Evolutionary conservation across 2,888 invertebrate species (phyloP), one percentile per base, ranked within the genome.

Genomic region (Drosophila eohydei): DNA sequence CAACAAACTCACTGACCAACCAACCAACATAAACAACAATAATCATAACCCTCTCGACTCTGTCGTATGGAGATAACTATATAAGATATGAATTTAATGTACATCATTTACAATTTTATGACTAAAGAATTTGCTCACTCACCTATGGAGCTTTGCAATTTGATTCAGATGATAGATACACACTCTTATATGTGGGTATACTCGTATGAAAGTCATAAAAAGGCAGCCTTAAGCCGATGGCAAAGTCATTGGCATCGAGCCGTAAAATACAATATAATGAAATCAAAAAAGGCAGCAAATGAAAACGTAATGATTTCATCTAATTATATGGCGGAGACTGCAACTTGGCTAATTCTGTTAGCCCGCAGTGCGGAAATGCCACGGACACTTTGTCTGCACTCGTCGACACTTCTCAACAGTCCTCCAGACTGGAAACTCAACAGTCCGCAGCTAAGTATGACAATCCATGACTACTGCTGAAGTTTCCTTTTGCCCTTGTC

Each of bases 231-330:
- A 67, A 71, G 73, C 48, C 55, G 16, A 40, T 36, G 54, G 40
- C 38, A 28, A 6, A 1, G 52, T 1, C 52, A 50, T 40, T 8
- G 40, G 58, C 28, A 48, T 40, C 55, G 46, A 48, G 38, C 74
- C 74, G 60, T 84, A 84, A 84, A 85, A 79, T 84, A 70, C 74
- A 76, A 77, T 73, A 75, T 84, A 85, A 85, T 82, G 70, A 80
- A 87, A 87, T 85, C 75, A 80, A 74, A 80, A 83, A 75, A 73
- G 70, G 50, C 70, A 74, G 79, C 67, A 74, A 85, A 88, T 77
- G 74, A 71, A 88, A 86, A 70, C 80, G 75, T 83, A 87, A 85
- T 81, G 80, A 87, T 80, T 80, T 83, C 79, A 86, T 88, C 78
- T 86, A 88, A 88, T 88, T 88, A 88, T 80, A 81, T 40, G 2